Evolutionary conservation across 1,140 invertebrate species (phyloP).

Genomic region (Bombyx mandarina): DNA sequence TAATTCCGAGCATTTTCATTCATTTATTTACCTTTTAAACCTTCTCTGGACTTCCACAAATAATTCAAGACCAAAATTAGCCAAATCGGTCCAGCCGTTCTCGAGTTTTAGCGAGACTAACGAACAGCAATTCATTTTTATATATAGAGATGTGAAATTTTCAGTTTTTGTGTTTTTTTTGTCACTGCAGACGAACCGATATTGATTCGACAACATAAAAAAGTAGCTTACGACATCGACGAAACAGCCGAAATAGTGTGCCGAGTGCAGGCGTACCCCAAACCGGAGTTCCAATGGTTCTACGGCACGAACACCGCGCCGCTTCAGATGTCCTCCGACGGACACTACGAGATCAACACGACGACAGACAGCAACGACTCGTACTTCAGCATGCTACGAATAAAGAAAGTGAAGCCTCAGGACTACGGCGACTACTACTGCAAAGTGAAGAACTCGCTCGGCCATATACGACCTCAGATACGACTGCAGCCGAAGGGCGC

Average conservation of each 20-base stretch:
- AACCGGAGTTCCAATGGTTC: slow-evolving; percentile 93
- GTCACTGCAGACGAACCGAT: slow-evolving; percentile 83
- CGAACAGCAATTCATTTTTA: too few species aligned
- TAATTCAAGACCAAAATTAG: too few species aligned
- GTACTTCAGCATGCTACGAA: slow-evolving; percentile 84
- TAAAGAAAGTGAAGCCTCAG: slow-evolving; percentile 80
- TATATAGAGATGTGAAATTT: background rate
- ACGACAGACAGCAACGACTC: slow-evolving; percentile 87
- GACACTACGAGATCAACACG: slow-evolving; percentile 87
- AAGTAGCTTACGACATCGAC: slow-evolving; percentile 88
- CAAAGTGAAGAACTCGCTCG: slow-evolving; percentile 83
- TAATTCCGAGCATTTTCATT: too few species aligned
- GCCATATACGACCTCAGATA: slow-evolving; percentile 78
- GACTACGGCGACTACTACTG: slow-evolving; percentile 95
- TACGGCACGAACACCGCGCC: slow-evolving; percentile 81
- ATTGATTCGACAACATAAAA: slow-evolving; percentile 85
- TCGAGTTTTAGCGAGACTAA: too few species aligned
- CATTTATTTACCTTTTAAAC: too few species aligned
- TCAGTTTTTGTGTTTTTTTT: slow-evolving; percentile 1
- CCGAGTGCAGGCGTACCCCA: slow-evolving; percentile 91
- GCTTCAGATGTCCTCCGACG: slow-evolving; percentile 83
- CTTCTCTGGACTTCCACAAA: too few species aligned
- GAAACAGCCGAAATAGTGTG: slow-evolving; percentile 90
- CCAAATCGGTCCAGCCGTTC: too few species aligned
- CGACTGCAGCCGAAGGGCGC: slow-evolving; percentile 86